Conservation (phyloP, 2,888 invertebrate species). For the Trachelus stipa region DNA sequence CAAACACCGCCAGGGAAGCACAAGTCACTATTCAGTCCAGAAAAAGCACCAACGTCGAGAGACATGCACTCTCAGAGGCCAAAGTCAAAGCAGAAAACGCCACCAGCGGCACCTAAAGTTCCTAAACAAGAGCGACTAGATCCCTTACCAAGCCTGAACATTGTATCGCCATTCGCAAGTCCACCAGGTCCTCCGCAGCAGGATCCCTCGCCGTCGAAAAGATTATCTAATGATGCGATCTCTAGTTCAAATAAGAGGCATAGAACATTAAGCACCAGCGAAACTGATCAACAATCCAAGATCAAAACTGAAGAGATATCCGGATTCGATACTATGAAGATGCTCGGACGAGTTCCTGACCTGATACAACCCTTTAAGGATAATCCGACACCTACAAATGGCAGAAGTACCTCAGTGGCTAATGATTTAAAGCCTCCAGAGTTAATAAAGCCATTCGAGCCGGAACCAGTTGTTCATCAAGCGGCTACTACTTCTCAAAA, state of each 20-base stretch:
- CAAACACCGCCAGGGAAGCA: slow-evolving; percentile 48
- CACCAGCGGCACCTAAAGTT: slow-evolving; percentile 61
- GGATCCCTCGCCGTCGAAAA: slow-evolving; percentile 20
- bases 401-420: slow-evolving; percentile 34
- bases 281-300: slow-evolving; percentile 32
- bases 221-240: slow-evolving; percentile 12
- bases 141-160: slow-evolving; percentile 43
- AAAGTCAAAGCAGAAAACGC: slow-evolving; percentile 69
- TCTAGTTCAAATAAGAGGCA: slow-evolving; percentile 45
- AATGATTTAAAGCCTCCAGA: slow-evolving; percentile 51
- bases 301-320: slow-evolving; percentile 37
- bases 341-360: slow-evolving; percentile 55
- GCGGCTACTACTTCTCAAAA: slow-evolving; percentile 36
- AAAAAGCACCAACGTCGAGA: slow-evolving; percentile 70
- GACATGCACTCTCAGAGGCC: slow-evolving; percentile 54
- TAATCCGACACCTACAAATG: slow-evolving; percentile 40
- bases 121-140: slow-evolving; percentile 46
- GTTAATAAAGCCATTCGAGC: slow-evolving; percentile 51
- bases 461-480: slow-evolving; percentile 49
- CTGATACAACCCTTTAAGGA: slow-evolving; percentile 54
- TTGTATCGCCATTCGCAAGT: slow-evolving; percentile 36
- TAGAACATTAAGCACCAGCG: slow-evolving; percentile 39
- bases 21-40: slow-evolving; percentile 75
- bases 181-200: slow-evolving; percentile 30
- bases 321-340: slow-evolving; percentile 47